phyloP scores from a whole-genome alignment of 2,888 invertebrate genomes.

The Amiota minor region DNA sequence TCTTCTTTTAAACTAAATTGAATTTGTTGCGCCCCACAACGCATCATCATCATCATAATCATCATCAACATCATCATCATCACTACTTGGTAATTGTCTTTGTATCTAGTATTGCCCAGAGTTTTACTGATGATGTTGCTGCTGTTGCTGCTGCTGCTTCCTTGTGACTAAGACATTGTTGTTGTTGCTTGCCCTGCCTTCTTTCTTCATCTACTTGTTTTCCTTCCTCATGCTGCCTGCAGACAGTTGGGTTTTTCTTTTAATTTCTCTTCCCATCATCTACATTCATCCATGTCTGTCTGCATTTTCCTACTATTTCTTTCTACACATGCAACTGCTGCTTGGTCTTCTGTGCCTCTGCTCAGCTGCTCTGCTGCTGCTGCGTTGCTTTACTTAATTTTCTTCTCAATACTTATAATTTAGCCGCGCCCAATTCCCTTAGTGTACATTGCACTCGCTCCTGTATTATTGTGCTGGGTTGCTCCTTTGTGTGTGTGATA shows the following conservation, averaged over 20 bases:
- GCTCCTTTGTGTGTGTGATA: background rate
- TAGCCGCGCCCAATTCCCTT: slow-evolving; percentile 10
- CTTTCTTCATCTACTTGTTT: background rate
- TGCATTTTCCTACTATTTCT: no score
- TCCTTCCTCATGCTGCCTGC: background rate
- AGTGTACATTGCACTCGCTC: slow-evolving; percentile 12
- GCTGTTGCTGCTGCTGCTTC: background rate
- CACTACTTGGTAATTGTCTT: no score
- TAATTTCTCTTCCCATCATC: background rate
- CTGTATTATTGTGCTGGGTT: background rate
- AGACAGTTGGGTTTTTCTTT: background rate
- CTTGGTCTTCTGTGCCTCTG: background rate
- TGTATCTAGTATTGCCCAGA: no score
- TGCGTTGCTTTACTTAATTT: background rate
- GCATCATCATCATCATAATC: background rate
- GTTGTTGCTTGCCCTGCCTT: background rate
- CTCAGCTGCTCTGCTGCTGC: background rate
- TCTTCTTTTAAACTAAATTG: slow-evolving; percentile 15
- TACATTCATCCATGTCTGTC: no score
- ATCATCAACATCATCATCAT: background rate
- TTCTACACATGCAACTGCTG: no score
- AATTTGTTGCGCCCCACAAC: slow-evolving; percentile 27
- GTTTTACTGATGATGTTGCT: no score
- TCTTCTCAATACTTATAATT: slow-evolving; percentile 3
- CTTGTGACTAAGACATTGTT: slow-evolving; percentile 4